These are phyloP conservation scores for Cecropterus lyciades DNA, from an alignment of 1,140 invertebrate genomes.

Conservation along the genomic window DNA sequence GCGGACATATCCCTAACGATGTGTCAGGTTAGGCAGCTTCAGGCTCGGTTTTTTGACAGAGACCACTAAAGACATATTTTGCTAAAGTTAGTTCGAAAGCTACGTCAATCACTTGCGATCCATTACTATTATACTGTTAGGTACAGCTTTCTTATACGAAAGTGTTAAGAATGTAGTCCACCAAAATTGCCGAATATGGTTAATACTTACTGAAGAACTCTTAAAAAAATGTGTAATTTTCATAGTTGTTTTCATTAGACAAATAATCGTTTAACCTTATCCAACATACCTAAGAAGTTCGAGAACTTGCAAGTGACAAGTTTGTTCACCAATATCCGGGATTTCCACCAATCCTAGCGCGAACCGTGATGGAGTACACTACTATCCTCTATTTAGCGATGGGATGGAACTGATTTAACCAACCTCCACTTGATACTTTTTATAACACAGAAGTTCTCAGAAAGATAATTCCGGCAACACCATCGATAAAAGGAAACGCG, in stretches of 20 bases:
- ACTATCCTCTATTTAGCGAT: not conserved
- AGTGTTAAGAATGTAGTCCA: no score
- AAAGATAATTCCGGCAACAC: constrained; percentile 13
- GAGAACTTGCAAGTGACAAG: not conserved
- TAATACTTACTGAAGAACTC: no score
- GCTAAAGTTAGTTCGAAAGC: no score
- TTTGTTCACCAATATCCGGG: not conserved
- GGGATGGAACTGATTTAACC: not conserved
- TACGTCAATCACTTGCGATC: no score
- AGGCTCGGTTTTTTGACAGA: no score
- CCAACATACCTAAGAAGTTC: not conserved
- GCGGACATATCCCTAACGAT: constrained; percentile 1
- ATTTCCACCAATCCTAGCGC: no score
- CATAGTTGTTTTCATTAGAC: no score
- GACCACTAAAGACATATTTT: not conserved
- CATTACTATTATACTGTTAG: no score
- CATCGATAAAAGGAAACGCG: constrained; percentile 11
- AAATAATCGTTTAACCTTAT: not conserved
- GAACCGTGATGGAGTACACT: not conserved
- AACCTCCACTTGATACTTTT: constrained; percentile 2
- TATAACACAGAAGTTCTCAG: not conserved
- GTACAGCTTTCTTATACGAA: no score
- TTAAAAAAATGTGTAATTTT: no score
- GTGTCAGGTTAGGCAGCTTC: not conserved
- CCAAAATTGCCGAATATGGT: no score